Base-by-base conservation (phyloP, 2,797 vertebrate species). In the Sciurus vulgaris region DNA sequence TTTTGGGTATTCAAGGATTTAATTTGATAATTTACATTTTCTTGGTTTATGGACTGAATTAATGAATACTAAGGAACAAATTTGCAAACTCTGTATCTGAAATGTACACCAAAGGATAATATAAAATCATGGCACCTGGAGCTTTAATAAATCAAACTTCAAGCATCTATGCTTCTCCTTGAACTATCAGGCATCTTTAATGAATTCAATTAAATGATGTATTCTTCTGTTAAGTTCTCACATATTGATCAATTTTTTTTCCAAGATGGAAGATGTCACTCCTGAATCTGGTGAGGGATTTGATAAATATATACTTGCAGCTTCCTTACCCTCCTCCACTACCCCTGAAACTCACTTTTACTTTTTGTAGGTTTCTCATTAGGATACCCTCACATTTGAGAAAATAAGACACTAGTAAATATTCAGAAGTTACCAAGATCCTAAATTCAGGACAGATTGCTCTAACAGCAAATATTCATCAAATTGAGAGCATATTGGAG, bases 21-120 rank as follows among this genome's bases (percentile, higher is more conserved):
- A 84, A 76, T 92, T 85, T 89, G 86, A 61, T 85, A 63, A 89
- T 76, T 93, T 93, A 61, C 28, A 76, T 94, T 97, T 96, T 74
- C 38, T 94, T 91, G 86, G n/a, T 91, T 92, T 67, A 59, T 74
- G 47, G 72, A 8, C 18, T 87, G 85, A 96, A 85, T 73, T 49
- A 92, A 91, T 95, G 35, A 96, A 78, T 89, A 44, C 38, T 83
- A 81, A 86, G 51, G 38, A 91, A 86, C 12, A 76, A 87, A 84
- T 95, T 1, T 96, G 63, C 35, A 95, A 94, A 90, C 79, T 93
- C 20, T 49, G 69, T 84, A 82, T 93, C 38, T 72, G 83, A 88
- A 86, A 86, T 63, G 35, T 51, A 90, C n/a, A 35, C 30, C 22
- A 47, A 97, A 87, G 84, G 72, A 59, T 49, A 74, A 35, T 78